Conservation (phyloP, 2,797 vertebrate genomes). For the Telmatherina bonti region DNA sequence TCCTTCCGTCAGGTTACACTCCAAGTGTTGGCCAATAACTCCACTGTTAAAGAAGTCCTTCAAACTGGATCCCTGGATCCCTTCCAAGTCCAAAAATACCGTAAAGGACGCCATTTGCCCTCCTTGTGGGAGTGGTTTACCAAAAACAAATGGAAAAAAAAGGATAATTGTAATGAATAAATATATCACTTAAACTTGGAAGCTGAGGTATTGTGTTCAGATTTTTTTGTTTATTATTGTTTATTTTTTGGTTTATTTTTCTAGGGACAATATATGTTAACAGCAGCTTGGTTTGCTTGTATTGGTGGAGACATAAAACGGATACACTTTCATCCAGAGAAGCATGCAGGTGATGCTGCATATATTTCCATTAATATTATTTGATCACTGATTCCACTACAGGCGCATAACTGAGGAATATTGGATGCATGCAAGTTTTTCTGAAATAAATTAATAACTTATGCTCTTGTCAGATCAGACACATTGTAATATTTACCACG, state of each 20-base stretch:
- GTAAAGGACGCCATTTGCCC: slow-evolving; percentile 13
- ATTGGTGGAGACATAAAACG: no score
- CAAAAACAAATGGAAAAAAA: neutral
- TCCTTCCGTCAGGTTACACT: slow-evolving; percentile 17
- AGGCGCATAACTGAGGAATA: neutral
- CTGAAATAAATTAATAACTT: neutral
- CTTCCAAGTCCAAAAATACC: slow-evolving; percentile 1
- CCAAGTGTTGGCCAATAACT: neutral
- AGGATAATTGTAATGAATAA: slow-evolving; percentile 8
- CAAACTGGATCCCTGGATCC: slow-evolving; percentile 10
- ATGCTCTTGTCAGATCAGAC: neutral
- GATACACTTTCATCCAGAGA: no score
- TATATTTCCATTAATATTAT: neutral
- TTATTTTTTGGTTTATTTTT: no score
- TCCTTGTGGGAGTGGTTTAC: slow-evolving; percentile 6
- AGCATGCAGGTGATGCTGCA: neutral
- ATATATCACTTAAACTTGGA: neutral
- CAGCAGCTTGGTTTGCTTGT: no score
- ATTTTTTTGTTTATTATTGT: no score
- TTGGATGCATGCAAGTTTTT: no score
- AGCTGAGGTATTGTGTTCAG: no score
- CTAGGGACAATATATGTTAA: no score
- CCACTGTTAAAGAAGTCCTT: neutral
- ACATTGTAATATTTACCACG: neutral
- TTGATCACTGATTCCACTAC: neutral